Percentiles rank a stretch among this genome's conserved stretches.
Evolutionary conservation across 2,888 invertebrate genomes (phyloP).

Genomic region (Metallyticus violacea): DNA sequence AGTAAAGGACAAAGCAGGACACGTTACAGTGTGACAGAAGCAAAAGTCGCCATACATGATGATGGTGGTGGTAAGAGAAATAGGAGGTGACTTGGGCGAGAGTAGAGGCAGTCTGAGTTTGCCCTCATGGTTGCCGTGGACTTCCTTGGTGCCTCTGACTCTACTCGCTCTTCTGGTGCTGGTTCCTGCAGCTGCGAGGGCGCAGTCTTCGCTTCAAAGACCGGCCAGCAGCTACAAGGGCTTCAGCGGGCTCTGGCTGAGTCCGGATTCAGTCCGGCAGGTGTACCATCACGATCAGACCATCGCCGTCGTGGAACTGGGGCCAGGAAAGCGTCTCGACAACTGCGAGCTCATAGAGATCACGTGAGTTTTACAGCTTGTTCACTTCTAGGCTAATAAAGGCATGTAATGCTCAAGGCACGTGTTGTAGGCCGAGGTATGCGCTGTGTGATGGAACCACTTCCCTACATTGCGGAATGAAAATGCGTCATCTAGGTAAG

Average conservation of each 20-base stretch:
- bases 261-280: constrained; percentile 67
- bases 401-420: background rate
- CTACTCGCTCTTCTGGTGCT: constrained; percentile 16
- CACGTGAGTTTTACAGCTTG: constrained; percentile 62
- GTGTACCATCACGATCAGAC: constrained; percentile 80
- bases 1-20: background rate
- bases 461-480: too few relatives aligned
- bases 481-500: too few relatives aligned
- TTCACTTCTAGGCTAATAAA: background rate
- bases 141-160: constrained; percentile 34
- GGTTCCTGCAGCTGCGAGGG: constrained; percentile 29
- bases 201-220: constrained; percentile 5
- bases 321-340: constrained; percentile 64
- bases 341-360: constrained; percentile 84
- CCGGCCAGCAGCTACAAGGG: constrained; percentile 47
- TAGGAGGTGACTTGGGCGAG: background rate
- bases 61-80: background rate
- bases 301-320: constrained; percentile 77
- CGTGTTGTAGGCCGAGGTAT: too few relatives aligned
- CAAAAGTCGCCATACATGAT: background rate
- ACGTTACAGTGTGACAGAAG: too few relatives aligned
- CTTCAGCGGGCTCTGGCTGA: constrained; percentile 62
- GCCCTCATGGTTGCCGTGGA: background rate
- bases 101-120: background rate
- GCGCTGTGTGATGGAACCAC: too few relatives aligned